phyloP scores from a whole-genome alignment of 2,888 invertebrate species.

The Escarpia spicata region DNA sequence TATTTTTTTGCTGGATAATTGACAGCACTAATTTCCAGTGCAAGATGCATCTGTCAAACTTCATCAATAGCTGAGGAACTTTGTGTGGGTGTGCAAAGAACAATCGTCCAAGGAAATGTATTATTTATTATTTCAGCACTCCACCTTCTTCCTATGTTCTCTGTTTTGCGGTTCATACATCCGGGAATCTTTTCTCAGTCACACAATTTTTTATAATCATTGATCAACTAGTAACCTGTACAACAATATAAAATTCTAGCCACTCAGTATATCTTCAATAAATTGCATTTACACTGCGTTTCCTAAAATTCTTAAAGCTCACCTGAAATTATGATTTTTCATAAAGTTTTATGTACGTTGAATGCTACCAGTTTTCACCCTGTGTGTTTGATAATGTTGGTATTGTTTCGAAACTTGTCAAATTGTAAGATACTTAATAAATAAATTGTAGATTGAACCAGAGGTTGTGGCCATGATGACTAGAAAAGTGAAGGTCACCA shows the following conservation, averaged over 20 bases:
- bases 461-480: too few species aligned
- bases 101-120: background rate
- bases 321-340: background rate
- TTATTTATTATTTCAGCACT: background rate
- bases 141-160: background rate
- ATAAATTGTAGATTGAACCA: too few species aligned
- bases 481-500: too few species aligned
- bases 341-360: background rate
- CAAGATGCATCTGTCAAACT: background rate
- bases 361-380: too few species aligned
- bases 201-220: background rate
- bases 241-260: background rate
- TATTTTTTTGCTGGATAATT: background rate
- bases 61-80: background rate
- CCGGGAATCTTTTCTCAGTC: background rate
- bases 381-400: background rate
- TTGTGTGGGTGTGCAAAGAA: background rate
- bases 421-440: too few species aligned
- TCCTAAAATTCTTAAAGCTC: background rate
- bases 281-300: background rate
- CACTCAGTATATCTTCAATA: background rate
- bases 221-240: background rate
- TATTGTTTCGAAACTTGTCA: background rate
- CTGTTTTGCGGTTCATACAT: background rate
- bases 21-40: background rate